Evolutionary conservation across 2,797 vertebrate species (phyloP).

Genomic region (Perodicticus potto): DNA sequence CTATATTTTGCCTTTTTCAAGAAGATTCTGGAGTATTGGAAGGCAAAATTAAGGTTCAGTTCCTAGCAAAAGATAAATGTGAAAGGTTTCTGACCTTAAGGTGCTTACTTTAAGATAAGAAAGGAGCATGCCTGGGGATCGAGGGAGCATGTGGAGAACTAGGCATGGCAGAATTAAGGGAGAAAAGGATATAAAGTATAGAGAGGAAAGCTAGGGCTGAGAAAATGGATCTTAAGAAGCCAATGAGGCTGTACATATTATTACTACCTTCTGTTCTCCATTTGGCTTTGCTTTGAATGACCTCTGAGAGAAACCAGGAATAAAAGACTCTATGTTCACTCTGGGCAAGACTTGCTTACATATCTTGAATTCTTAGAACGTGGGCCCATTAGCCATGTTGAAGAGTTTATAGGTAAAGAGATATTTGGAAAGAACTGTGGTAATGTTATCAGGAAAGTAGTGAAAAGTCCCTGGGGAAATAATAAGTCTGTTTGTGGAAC

Average conservation of each 20-base stretch:
- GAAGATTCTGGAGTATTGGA: background rate
- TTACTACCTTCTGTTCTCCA: too few relatives aligned
- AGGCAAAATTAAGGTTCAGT: background rate
- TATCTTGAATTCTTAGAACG: background rate
- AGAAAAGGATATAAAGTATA: background rate
- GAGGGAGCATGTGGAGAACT: background rate
- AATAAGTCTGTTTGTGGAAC: background rate
- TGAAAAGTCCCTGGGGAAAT: background rate
- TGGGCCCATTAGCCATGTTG: background rate
- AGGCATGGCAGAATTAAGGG: background rate
- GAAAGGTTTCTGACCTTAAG: background rate
- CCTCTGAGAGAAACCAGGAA: background rate
- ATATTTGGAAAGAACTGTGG: background rate
- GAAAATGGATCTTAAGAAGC: background rate
- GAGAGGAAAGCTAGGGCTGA: background rate
- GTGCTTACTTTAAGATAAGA: background rate
- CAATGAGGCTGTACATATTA: too few relatives aligned
- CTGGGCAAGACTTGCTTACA: background rate
- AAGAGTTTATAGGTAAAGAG: background rate
- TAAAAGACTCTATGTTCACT: background rate
- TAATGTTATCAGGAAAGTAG: background rate
- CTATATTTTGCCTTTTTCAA: background rate
- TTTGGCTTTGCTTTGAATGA: background rate
- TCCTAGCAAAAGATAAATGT: background rate
- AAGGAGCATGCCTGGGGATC: background rate